These are phyloP conservation scores for Myotis vivesi DNA, from an alignment of 2,797 vertebrate genomes.

Conservation along the genomic window DNA sequence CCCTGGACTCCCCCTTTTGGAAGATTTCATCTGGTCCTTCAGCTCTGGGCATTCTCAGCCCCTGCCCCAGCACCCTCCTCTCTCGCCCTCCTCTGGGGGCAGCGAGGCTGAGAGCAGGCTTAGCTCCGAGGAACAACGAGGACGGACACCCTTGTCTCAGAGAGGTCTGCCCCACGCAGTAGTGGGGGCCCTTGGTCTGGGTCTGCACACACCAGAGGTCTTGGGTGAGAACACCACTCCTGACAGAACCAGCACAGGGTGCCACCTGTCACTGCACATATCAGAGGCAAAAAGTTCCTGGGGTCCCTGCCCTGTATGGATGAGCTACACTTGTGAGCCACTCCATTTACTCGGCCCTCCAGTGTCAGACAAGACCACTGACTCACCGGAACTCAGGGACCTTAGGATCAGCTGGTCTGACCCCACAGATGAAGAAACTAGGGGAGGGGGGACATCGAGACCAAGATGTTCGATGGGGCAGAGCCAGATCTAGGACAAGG, in stretches of 20 bases:
- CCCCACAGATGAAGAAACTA: not conserved
- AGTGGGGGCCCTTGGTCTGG: not conserved
- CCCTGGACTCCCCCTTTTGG: accelerated
- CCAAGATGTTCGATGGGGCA: not conserved
- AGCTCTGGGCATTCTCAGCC: not conserved
- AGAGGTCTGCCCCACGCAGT: not conserved
- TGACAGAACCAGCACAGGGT: not conserved
- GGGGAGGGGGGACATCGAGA: not conserved
- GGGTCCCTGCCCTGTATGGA: not conserved
- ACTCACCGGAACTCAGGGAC: not conserved
- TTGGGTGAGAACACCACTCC: not conserved
- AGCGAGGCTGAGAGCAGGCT: not conserved
- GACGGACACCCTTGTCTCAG: not conserved
- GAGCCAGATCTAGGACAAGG: not conserved
- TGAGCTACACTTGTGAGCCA: not conserved
- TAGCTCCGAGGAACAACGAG: not conserved
- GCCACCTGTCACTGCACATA: not conserved
- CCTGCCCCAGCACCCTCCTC: not conserved
- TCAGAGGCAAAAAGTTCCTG: not conserved
- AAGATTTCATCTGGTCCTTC: not conserved
- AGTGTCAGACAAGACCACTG: not conserved
- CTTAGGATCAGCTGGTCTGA: not conserved
- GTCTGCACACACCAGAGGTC: not conserved
- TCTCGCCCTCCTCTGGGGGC: not conserved
- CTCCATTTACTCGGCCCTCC: not conserved